phyloP scores from a whole-genome alignment of 2,113 vertebrate genomes.

The Coryphaenoides rupestris region DNA sequence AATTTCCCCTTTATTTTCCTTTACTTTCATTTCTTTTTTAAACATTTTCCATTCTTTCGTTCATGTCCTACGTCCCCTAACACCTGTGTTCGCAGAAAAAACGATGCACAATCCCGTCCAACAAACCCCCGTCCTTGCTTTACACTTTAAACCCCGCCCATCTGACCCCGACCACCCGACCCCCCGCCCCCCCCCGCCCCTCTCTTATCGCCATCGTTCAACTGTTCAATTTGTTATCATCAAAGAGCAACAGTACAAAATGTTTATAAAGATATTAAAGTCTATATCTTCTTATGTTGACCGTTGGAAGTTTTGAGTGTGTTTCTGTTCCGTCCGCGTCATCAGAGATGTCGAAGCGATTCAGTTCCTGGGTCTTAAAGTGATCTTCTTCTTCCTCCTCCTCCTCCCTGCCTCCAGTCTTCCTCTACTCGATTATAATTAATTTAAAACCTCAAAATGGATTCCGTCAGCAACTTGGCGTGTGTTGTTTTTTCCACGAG shows the following conservation, averaged over 20 bases:
- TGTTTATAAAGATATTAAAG: slow-evolving; percentile 90
- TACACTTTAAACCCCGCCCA: too few relatives aligned
- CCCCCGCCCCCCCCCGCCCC: slow-evolving; percentile 17
- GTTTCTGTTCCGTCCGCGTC: slow-evolving; percentile 47
- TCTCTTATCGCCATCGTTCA: slow-evolving; percentile 60
- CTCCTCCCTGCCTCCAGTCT: not conserved
- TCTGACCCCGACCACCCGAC: too few relatives aligned
- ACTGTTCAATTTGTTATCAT: slow-evolving; percentile 69
- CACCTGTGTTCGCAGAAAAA: slow-evolving; percentile 55
- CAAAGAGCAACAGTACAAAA: slow-evolving; percentile 67
- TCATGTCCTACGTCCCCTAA: too few relatives aligned
- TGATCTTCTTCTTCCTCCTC: not conserved
- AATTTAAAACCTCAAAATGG: slow-evolving; percentile 35
- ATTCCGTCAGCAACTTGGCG: slow-evolving; percentile 44
- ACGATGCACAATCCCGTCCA: slow-evolving; percentile 56
- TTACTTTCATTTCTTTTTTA: slow-evolving; percentile 52
- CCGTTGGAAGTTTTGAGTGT: slow-evolving; percentile 30
- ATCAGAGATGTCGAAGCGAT: not conserved
- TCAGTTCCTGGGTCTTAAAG: not conserved
- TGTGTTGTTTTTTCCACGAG: slow-evolving; percentile 25
- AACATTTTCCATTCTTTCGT: slow-evolving; percentile 61
- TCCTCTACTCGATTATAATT: slow-evolving; percentile 29
- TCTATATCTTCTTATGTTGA: slow-evolving; percentile 86
- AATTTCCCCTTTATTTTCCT: slow-evolving; percentile 37
- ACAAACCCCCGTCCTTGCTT: slow-evolving; percentile 32